A percentile compares a stretch with the other conserved stretches of the same genome.
phyloP scores from a whole-genome alignment of 2,888 invertebrate genomes.

The Caenorhabditis sp. region DNA sequence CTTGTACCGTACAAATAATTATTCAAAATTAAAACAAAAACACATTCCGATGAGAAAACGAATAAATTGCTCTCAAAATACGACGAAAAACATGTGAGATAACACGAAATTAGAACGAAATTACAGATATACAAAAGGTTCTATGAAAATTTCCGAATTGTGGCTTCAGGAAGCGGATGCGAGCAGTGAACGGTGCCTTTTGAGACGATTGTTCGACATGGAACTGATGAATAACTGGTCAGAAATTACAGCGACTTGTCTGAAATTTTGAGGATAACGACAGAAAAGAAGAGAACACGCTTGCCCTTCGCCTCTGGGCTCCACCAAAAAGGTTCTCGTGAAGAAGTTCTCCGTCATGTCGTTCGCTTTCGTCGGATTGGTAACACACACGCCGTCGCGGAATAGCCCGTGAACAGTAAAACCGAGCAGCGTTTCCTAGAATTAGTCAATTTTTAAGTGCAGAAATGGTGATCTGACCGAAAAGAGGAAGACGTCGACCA shows the following conservation, averaged over 20 bases:
- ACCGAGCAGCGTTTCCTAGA: constrained; percentile 81
- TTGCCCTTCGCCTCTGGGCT: constrained; percentile 79
- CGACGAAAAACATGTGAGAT: background rate
- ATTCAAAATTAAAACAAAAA: background rate
- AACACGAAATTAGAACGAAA: no score
- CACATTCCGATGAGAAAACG: background rate
- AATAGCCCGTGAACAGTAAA: constrained; percentile 90
- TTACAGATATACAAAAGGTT: constrained; percentile 11
- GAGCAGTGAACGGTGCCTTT: constrained; percentile 64
- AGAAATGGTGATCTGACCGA: constrained; percentile 82
- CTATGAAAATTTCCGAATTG: no score
- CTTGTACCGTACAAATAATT: constrained; percentile 28
- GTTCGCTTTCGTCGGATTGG: constrained; percentile 62
- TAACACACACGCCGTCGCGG: constrained; percentile 83
- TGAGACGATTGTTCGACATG: constrained; percentile 80
- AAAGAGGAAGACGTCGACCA: constrained; percentile 89
- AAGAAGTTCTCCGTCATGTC: constrained; percentile 79
- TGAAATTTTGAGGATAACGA: no score
- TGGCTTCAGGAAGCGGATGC: constrained; percentile 13
- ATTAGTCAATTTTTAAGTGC: no score
- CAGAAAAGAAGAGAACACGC: no score
- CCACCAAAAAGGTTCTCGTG: constrained; percentile 80
- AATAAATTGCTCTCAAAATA: no score
- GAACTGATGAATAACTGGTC: constrained; percentile 80
- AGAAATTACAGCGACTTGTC: constrained; percentile 80